Percentiles rank a stretch among this genome's conserved stretches.
These are phyloP conservation scores for Cyanoderma ruficeps DNA, from an alignment of 2,113 vertebrate species.

Conservation along the genomic window DNA sequence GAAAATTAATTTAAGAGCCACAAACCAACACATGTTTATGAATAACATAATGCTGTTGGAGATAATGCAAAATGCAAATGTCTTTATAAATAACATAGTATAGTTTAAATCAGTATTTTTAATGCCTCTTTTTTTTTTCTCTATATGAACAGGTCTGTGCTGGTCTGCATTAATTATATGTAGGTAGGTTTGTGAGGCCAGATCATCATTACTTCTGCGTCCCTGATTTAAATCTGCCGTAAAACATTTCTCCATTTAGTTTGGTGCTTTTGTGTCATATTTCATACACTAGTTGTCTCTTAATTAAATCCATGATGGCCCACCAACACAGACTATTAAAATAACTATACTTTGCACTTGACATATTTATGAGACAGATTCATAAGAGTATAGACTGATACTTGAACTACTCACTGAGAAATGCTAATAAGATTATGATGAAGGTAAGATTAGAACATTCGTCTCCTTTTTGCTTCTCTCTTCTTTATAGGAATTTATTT, in stretches of 20 bases:
- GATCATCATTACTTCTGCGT: conserved; percentile 73
- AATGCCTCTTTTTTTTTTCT: conserved; percentile 54
- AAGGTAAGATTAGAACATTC: conserved; percentile 78
- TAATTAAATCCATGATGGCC: conserved; percentile 84
- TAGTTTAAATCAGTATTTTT: conserved; percentile 73
- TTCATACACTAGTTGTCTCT: conserved; percentile 83
- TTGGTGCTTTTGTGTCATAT: conserved; percentile 78
- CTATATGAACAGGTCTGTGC: conserved; percentile 60
- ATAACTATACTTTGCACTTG: conserved; percentile 81
- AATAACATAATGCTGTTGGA: conserved; percentile 69
- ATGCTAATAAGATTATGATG: conserved; percentile 84
- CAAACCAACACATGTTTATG: conserved; percentile 56
- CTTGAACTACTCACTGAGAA: conserved; percentile 79
- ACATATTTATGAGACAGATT: conserved; percentile 82
- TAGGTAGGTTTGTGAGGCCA: conserved; percentile 73
- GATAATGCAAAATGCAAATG: conserved; percentile 69
- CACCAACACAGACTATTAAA: conserved; percentile 84
- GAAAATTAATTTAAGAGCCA: conserved; percentile 66
- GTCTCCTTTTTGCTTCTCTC: conserved; percentile 63
- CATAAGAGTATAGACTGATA: conserved; percentile 78
- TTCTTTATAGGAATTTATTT: conserved; percentile 77
- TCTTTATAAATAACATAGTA: conserved; percentile 71
- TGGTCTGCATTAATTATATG: conserved; percentile 76
- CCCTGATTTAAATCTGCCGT: conserved; percentile 79
- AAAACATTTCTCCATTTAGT: conserved; percentile 83